phyloP scores from a whole-genome alignment of 2,797 vertebrate genomes.

The Gobionotothen gibberifrons region DNA sequence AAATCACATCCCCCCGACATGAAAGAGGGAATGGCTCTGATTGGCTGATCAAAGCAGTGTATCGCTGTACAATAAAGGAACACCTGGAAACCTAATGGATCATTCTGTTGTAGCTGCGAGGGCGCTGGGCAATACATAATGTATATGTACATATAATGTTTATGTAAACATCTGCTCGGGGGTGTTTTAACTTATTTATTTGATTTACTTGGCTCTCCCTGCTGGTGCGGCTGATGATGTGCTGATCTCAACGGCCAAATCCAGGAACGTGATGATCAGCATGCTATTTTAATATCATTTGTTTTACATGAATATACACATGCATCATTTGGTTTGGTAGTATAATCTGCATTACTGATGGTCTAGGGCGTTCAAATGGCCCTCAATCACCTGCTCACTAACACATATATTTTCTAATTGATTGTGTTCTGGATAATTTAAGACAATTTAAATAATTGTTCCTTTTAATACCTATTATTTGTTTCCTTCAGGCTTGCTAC shows the following conservation, averaged over 20 bases:
- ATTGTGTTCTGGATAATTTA: slow-evolving; percentile 28
- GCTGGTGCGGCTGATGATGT: slow-evolving; percentile 70
- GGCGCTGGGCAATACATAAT: slow-evolving; percentile 78
- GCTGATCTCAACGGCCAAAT: slow-evolving; percentile 72
- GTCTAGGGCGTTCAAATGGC: slow-evolving; percentile 18
- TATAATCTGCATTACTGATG: slow-evolving; percentile 23
- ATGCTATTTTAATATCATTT: slow-evolving; percentile 38
- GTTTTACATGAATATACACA: slow-evolving; percentile 38
- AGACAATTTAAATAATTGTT: slow-evolving; percentile 21
- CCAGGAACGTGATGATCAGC: slow-evolving; percentile 46
- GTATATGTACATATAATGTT: slow-evolving; percentile 80
- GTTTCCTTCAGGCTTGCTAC: slow-evolving; percentile 5
- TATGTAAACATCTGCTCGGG: slow-evolving; percentile 83
- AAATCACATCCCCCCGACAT: slow-evolving; percentile 77
- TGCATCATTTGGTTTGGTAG: slow-evolving; percentile 24
- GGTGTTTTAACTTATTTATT: slow-evolving; percentile 79
- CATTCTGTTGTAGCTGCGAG: slow-evolving; percentile 73
- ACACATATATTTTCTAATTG: slow-evolving; percentile 17
- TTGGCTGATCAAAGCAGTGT: slow-evolving; percentile 82
- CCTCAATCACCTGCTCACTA: slow-evolving; percentile 25
- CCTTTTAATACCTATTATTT: slow-evolving; percentile 11
- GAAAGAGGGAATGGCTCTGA: slow-evolving; percentile 83
- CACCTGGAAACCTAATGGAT: slow-evolving; percentile 82
- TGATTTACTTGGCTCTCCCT: slow-evolving; percentile 65
- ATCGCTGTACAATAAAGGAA: slow-evolving; percentile 77